Evolutionary conservation across 2,888 invertebrate genomes (phyloP).

Genomic region (Drosophila trichaetosa): DNA sequence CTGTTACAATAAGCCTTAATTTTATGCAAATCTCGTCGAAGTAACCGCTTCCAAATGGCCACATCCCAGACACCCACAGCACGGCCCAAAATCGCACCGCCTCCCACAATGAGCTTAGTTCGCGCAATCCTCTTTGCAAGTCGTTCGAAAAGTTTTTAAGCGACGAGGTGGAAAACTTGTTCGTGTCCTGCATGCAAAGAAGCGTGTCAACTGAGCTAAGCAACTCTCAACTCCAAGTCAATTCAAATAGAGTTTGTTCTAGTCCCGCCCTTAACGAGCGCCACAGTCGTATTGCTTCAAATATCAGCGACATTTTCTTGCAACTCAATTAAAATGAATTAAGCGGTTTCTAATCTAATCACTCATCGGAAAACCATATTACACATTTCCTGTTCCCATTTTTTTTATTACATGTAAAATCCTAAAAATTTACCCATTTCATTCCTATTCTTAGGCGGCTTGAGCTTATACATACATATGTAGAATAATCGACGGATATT

Average conservation of each 20-base stretch:
- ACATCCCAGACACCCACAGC: constrained; percentile 3
- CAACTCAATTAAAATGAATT: constrained; percentile 63
- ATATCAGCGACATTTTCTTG: constrained; percentile 30
- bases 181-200: constrained; percentile 76
- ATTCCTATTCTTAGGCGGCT: neutral
- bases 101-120: constrained; percentile 51
- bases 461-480: neutral
- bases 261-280: constrained; percentile 27
- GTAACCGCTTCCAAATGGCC: constrained; percentile 41
- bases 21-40: constrained; percentile 74
- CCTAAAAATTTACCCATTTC: neutral
- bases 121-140: constrained; percentile 62
- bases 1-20: constrained; percentile 76
- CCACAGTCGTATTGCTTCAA: constrained; percentile 40
- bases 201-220: constrained; percentile 64
- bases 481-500: neutral
- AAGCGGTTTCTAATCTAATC: constrained; percentile 56
- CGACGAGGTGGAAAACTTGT: constrained; percentile 72
- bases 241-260: constrained; percentile 33
- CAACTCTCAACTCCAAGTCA: constrained; percentile 30
- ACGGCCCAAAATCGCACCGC: neutral
- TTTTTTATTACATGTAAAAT: neutral
- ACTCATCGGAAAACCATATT: constrained; percentile 30
- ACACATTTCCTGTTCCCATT: neutral
- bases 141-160: constrained; percentile 69